phyloP scores from a whole-genome alignment of 2,113 vertebrate genomes.

The Notothenia coriiceps region DNA sequence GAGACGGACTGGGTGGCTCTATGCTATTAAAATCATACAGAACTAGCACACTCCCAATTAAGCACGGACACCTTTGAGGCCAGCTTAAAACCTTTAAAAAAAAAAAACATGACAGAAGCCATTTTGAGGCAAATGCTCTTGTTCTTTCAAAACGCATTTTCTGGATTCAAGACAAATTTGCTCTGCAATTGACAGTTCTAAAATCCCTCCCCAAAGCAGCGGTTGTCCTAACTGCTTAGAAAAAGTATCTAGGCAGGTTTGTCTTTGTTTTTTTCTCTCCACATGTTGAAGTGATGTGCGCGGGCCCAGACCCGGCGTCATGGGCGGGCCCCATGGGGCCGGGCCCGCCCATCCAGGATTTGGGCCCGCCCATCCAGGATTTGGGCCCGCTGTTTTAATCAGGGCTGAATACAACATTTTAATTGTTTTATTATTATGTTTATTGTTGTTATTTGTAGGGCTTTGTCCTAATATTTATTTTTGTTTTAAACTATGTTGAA shows the following conservation, averaged over 20 bases:
- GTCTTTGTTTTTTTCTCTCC: neutral
- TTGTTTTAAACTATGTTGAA: too few species aligned
- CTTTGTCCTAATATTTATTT: too few species aligned
- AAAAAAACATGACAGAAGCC: neutral
- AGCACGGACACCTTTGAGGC: slow-evolving; percentile 10
- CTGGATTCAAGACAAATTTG: neutral
- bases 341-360: too few species aligned
- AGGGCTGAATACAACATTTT: too few species aligned
- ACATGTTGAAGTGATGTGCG: neutral
- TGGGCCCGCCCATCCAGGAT: too few species aligned
- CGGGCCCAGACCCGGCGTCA: too few species aligned
- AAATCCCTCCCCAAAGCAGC: neutral
- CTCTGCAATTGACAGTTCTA: neutral
- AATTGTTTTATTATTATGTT: too few species aligned
- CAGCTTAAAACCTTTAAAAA: slow-evolving; percentile 1
- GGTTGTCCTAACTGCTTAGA: neutral
- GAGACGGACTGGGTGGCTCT: slow-evolving; percentile 6
- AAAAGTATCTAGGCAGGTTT: neutral
- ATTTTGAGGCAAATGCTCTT: slow-evolving; percentile 17
- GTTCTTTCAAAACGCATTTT: neutral
- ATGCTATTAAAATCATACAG: slow-evolving; percentile 44
- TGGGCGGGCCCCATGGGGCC: too few species aligned
- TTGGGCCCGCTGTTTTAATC: too few species aligned
- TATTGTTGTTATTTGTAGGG: too few species aligned
- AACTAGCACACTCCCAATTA: slow-evolving; percentile 54